phyloP scores from a whole-genome alignment of 1,140 invertebrate genomes.

The Dryas iulia region DNA sequence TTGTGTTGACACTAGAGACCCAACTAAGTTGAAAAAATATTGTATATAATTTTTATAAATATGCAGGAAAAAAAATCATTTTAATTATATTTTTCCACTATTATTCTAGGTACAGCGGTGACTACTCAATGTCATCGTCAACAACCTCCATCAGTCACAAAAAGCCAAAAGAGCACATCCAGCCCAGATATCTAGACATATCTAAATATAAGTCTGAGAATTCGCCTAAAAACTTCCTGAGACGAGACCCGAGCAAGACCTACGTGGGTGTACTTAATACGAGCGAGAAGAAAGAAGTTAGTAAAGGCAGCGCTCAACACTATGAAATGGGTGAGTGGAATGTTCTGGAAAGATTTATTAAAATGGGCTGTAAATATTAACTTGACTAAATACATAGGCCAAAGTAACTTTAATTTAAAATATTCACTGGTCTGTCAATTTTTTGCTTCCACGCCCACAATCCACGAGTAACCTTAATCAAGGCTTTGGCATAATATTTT shows the following conservation, averaged over 20 bases:
- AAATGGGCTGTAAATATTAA: not conserved
- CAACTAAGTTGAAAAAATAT: no score
- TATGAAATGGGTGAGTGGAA: slow-evolving; percentile 65
- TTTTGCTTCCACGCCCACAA: no score
- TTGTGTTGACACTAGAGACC: no score
- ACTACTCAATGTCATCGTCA: slow-evolving; percentile 77
- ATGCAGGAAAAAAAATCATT: no score
- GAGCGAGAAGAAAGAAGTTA: slow-evolving; percentile 41
- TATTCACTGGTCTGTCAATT: no score
- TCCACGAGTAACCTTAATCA: no score
- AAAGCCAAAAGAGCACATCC: slow-evolving; percentile 51
- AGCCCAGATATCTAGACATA: slow-evolving; percentile 81
- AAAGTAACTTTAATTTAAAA: no score
- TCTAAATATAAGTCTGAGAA: slow-evolving; percentile 80
- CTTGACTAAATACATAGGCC: no score
- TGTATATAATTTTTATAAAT: no score
- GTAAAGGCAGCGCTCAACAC: slow-evolving; percentile 61
- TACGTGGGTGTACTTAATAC: slow-evolving; percentile 70
- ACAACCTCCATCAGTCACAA: slow-evolving; percentile 67
- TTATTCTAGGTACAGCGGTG: slow-evolving; percentile 67
- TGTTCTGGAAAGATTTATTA: not conserved
- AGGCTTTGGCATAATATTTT: no score
- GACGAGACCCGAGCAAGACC: slow-evolving; percentile 81
- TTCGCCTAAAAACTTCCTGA: slow-evolving; percentile 78
- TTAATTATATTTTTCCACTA: not conserved